Evolutionary conservation across 2,888 invertebrate species (phyloP).

Genomic region (Drosophila melanosoma): DNA sequence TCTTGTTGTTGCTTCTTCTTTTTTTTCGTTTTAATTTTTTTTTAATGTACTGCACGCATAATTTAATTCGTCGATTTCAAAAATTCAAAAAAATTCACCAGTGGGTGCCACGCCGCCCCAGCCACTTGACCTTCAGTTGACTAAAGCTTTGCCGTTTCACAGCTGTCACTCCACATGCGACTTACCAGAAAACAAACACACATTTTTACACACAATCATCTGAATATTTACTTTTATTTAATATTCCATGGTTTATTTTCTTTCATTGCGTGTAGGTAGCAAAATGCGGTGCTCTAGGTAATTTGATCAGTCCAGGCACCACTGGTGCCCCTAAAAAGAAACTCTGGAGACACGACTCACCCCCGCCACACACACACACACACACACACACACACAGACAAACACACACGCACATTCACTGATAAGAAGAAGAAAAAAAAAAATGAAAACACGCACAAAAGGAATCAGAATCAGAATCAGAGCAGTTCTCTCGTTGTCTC

Average conservation of each 20-base stretch:
- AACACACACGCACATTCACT: conserved; percentile 5
- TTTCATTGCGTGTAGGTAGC: conserved; percentile 14
- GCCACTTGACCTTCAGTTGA: not conserved
- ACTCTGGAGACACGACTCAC: conserved; percentile 15
- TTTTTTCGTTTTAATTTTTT: conserved; percentile 11
- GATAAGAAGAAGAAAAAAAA: not conserved
- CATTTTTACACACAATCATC: conserved; percentile 15
- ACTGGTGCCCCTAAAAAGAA: conserved; percentile 28
- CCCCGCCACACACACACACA: not conserved
- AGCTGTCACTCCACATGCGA: conserved; percentile 46
- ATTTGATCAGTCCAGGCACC: conserved; percentile 54
- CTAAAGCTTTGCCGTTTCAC: conserved; percentile 39
- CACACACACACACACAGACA: not conserved
- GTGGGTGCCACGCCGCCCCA: conserved; percentile 9
- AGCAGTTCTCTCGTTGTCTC: conserved; percentile 14
- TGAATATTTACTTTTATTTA: not conserved
- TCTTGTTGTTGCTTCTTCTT: conserved; percentile 14
- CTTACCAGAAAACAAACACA: conserved; percentile 46
- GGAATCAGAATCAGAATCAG: conserved; percentile 22
- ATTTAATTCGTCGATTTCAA: conserved; percentile 79
- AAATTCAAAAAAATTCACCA: conserved; percentile 69
- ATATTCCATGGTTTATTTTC: not conserved
- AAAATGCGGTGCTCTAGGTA: conserved; percentile 32
- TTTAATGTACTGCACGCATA: conserved; percentile 76
- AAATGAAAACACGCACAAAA: not conserved